Evolutionary conservation across 1,140 invertebrate genomes (phyloP).

Genomic region (Branchinecta lindahli): DNA sequence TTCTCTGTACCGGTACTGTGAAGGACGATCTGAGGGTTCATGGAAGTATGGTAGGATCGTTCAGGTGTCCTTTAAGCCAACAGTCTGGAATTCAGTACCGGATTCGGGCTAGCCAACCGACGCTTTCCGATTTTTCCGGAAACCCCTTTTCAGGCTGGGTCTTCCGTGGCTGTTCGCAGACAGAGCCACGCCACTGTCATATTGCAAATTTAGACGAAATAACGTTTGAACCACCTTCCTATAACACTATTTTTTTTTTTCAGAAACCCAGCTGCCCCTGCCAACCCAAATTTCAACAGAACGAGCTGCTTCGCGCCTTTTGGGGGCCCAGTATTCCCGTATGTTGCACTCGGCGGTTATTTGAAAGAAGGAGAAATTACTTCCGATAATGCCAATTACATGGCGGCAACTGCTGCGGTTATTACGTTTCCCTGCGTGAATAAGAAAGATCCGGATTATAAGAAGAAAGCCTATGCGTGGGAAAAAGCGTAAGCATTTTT

Average conservation of each 20-base stretch:
- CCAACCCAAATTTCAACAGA: background rate
- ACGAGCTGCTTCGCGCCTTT: constrained; percentile 61
- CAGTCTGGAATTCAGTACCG: too few species aligned
- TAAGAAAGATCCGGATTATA: constrained; percentile 52
- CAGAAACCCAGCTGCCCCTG: constrained; percentile 42
- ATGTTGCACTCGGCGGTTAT: constrained; percentile 81
- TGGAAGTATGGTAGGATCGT: too few species aligned
- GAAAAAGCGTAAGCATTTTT: constrained; percentile 48
- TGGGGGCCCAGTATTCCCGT: constrained; percentile 80
- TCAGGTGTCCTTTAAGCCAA: too few species aligned
- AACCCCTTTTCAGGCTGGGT: too few species aligned
- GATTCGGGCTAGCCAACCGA: too few species aligned
- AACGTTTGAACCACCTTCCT: too few species aligned
- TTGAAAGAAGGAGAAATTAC: constrained; percentile 29
- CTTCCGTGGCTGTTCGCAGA: too few species aligned
- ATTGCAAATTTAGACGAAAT: too few species aligned
- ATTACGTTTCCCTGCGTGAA: constrained; percentile 84
- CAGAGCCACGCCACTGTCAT: too few species aligned
- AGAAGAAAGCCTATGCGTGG: constrained; percentile 66
- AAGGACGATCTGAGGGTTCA: too few species aligned
- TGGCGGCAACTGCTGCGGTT: constrained; percentile 68
- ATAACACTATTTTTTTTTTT: constrained; percentile 24
- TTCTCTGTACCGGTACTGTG: too few species aligned
- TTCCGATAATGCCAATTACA: constrained; percentile 36
- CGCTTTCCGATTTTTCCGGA: too few species aligned